phyloP scores from a whole-genome alignment of 2,888 invertebrate genomes.

The Hetaerina titia region DNA sequence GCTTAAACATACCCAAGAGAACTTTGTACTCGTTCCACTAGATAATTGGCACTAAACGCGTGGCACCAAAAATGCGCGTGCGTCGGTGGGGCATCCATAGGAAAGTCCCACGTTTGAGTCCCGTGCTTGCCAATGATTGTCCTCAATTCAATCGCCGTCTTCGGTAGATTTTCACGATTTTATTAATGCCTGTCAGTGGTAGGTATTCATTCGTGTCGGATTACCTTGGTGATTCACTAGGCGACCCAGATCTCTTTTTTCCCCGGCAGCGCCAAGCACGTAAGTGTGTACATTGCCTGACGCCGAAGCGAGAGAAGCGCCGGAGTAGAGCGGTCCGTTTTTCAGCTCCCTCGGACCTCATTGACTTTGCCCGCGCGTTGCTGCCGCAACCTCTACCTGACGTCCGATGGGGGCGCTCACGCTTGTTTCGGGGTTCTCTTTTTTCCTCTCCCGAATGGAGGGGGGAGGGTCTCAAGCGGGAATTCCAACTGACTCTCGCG shows the following conservation, averaged over 20 bases:
- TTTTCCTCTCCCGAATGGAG: background rate
- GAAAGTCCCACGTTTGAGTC: too few relatives aligned
- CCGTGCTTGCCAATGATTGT: too few relatives aligned
- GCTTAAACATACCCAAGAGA: too few relatives aligned
- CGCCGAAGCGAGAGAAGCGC: background rate
- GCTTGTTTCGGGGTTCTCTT: background rate
- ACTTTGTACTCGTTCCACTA: too few relatives aligned
- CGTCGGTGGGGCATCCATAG: too few relatives aligned
- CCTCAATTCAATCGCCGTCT: too few relatives aligned
- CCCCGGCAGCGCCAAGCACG: background rate
- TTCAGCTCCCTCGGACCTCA: background rate
- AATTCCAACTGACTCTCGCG: background rate
- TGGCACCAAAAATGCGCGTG: too few relatives aligned
- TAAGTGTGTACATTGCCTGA: background rate
- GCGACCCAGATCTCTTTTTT: background rate
- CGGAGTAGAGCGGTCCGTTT: background rate
- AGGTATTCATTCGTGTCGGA: too few relatives aligned
- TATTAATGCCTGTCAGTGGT: too few relatives aligned
- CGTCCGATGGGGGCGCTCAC: background rate
- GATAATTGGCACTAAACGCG: too few relatives aligned
- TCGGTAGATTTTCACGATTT: too few relatives aligned
- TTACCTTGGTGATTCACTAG: background rate
- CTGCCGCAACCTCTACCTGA: background rate
- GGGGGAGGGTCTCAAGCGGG: background rate
- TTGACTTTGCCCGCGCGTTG: background rate